Conservation (phyloP, 1,140 invertebrate genomes). For the Temnothorax curvispinosus region DNA sequence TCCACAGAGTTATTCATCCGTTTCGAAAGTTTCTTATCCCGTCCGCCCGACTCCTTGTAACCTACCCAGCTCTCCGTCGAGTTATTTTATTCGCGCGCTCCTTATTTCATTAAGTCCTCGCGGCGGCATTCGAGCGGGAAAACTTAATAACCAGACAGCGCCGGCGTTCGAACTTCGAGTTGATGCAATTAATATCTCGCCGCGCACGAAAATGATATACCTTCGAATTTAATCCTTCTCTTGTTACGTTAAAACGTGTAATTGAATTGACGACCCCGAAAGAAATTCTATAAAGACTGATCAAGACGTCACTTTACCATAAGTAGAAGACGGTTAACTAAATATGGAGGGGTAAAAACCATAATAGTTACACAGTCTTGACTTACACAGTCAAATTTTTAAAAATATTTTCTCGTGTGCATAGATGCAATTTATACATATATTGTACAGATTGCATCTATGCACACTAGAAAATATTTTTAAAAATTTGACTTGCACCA, state of each 20-base stretch:
- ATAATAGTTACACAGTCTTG: no score
- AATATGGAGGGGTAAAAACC: no score
- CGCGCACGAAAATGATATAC: conserved; percentile 47
- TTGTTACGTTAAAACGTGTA: conserved; percentile 11
- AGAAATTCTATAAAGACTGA: not conserved
- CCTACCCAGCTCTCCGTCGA: not conserved
- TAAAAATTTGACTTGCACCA: no score
- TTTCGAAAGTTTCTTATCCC: conserved; percentile 24
- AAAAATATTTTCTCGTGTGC: no score
- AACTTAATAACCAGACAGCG: conserved; percentile 46
- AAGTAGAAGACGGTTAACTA: not conserved
- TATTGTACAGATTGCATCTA: no score
- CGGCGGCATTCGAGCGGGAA: conserved; percentile 14
- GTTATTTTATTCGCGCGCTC: conserved; percentile 48
- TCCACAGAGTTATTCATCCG: conserved; percentile 6
- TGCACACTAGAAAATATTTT: no score
- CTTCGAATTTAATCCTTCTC: conserved; percentile 47
- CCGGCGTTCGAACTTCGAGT: conserved; percentile 38
- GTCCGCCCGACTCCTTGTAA: not conserved
- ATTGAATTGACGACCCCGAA: conserved; percentile 5
- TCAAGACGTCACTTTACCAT: not conserved
- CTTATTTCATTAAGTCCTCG: conserved; percentile 48
- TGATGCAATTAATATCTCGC: conserved; percentile 56
- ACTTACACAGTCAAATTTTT: no score
- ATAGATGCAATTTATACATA: no score